phyloP scores from a whole-genome alignment of 2,888 invertebrate species.

The Ochropacha duplaris region DNA sequence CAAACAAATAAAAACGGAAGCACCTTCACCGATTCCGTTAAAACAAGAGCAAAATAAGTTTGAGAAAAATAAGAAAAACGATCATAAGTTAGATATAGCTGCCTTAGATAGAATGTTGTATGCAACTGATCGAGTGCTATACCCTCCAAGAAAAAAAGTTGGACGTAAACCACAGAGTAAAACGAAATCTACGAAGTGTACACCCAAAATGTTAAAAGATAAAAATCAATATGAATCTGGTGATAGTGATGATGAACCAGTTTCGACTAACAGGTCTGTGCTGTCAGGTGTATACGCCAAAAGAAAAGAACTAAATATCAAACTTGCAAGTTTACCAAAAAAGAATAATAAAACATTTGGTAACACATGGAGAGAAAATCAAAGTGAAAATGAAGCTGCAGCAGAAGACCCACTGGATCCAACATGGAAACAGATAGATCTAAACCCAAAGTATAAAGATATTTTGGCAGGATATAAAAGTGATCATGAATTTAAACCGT shows the following conservation, averaged over 20 bases:
- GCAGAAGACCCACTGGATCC: constrained; percentile 84
- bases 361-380: constrained; percentile 73
- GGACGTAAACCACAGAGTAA: constrained; percentile 84
- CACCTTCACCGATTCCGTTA: constrained; percentile 72
- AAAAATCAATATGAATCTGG: constrained; percentile 75
- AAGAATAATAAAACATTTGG: constrained; percentile 66
- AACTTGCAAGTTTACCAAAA: constrained; percentile 66
- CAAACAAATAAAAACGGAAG: constrained; percentile 76
- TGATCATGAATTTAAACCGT: constrained; percentile 80
- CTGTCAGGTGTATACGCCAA: constrained; percentile 79
- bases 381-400: constrained; percentile 77
- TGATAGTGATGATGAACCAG: constrained; percentile 67
- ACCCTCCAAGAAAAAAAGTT: constrained; percentile 89
- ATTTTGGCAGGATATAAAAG: constrained; percentile 84
- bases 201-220: constrained; percentile 70
- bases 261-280: constrained; percentile 65
- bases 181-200: constrained; percentile 54
- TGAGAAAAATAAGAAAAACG: constrained; percentile 67
- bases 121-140: constrained; percentile 89
- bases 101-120: constrained; percentile 87
- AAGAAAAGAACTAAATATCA: constrained; percentile 76
- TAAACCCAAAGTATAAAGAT: constrained; percentile 85
- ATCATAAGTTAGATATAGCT: constrained; percentile 78
- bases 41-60: constrained; percentile 73
- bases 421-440: constrained; percentile 85